Evolutionary conservation across 2,888 invertebrate species (phyloP), one percentile per base, ranked within the genome.

Genomic region (Plebejus argus): DNA sequence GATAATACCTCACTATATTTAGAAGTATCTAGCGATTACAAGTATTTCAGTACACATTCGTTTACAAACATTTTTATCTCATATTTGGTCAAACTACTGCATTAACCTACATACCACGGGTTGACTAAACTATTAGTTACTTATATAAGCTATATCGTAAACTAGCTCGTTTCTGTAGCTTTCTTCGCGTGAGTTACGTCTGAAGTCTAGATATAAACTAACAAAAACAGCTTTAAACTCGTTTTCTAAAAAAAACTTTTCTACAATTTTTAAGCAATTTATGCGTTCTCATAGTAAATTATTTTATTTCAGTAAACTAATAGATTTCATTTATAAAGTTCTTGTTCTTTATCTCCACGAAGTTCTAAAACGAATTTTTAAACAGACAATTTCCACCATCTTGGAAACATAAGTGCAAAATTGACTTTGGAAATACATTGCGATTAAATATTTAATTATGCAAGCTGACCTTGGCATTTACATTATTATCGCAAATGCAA

Each of bases 11-110:
- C 33, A 61, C 58, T 61, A 61, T 23, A 33, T 66, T 66, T 33
- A 66, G 66, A 28, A 66, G 66, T 66, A 66, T 66, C 66, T 15
- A 66, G 15, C 6, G 6, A 66, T 66, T 66, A 23, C 28, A 66
- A 66, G 66, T 66, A 66, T 33, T 66, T 28, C 66, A 33, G 66
- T 66, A 33, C 66, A 66, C 66, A 66, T 66, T 66, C 28, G 66
- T 39, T 74, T 74, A 49, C 74, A 53, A 74, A 49, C 53, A 53
- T 74, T 72, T 72, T 45, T 72, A 45, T 72, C 74, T 74, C 72
- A 7, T 49, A 74, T 53, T 53, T 74, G 74, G 74, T 53, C 74
- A 74, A 74, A 74, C 74, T 28, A 53, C 49, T 39, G 28, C 28
- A 74, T 49, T 74, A 74, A 74, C 74, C 74, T 28, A 74, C 33